These are phyloP conservation scores for Ceyx melanurus DNA, from an alignment of 2,113 vertebrate species.

Conservation along the genomic window DNA sequence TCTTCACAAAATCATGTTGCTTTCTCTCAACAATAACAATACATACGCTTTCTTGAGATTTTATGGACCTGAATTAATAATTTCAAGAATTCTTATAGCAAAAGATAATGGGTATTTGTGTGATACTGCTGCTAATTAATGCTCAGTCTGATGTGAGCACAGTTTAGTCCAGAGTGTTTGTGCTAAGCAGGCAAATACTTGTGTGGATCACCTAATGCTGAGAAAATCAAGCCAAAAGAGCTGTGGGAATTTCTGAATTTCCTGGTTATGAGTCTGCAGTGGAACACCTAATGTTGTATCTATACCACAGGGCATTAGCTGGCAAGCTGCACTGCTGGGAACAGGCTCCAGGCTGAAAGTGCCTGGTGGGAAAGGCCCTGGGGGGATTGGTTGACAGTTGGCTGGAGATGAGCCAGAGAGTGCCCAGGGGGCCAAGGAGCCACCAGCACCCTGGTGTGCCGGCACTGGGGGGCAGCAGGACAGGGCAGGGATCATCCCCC, in stretches of 20 bases:
- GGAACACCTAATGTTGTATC: rapidly evolving
- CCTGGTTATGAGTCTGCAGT: neutral
- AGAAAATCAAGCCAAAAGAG: neutral
- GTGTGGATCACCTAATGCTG: rapidly evolving
- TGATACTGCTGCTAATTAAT: neutral
- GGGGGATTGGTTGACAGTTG: neutral
- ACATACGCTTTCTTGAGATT: neutral
- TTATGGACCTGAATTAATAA: neutral
- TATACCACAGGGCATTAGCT: rapidly evolving
- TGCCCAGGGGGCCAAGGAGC: neutral
- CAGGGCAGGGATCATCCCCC: neutral
- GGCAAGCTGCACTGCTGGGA: neutral
- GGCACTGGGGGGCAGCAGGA: too few relatives aligned
- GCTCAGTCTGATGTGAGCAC: neutral
- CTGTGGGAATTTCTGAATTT: neutral
- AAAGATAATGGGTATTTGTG: neutral
- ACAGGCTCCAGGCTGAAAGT: neutral
- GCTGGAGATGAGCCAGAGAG: neutral
- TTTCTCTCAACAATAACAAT: neutral
- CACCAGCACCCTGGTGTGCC: too few relatives aligned
- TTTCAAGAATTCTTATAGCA: neutral
- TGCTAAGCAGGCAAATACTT: neutral
- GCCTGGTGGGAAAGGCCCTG: too few relatives aligned
- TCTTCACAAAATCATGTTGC: neutral
- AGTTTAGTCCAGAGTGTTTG: neutral